Percentiles rank a stretch among this genome's conserved stretches.
Evolutionary conservation across 2,888 invertebrate species (phyloP).

Genomic region (Harpagoxenus sublaevis): DNA sequence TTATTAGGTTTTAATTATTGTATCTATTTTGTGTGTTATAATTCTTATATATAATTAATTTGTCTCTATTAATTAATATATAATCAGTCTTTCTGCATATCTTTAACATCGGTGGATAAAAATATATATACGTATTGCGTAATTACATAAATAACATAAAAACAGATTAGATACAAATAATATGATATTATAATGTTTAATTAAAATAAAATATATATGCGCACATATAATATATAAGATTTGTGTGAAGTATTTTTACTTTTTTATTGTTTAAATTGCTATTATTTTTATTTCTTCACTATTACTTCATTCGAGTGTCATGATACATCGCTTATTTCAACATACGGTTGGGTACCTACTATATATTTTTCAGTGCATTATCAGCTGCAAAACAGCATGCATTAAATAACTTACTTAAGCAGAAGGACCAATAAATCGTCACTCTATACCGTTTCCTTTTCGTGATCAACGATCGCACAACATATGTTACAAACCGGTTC

Average conservation of each 20-base stretch:
- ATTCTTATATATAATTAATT: not conserved
- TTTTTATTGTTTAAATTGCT: not conserved
- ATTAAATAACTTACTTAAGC: slow-evolving; percentile 27
- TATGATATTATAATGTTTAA: not conserved
- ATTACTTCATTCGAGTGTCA: not conserved
- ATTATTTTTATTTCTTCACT: not conserved
- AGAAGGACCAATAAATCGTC: slow-evolving; percentile 27
- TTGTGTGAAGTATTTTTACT: not conserved
- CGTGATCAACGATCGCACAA: slow-evolving; percentile 28
- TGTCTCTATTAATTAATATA: not conserved
- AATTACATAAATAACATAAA: too few species aligned
- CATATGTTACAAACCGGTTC: slow-evolving; percentile 30
- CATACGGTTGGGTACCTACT: not conserved
- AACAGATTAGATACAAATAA: not conserved
- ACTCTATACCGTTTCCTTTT: slow-evolving; percentile 26
- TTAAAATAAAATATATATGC: not conserved
- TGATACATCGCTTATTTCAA: not conserved
- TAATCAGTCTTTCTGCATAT: not conserved
- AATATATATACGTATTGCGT: not conserved
- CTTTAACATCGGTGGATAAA: not conserved
- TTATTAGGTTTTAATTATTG: not conserved
- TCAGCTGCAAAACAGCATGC: not conserved
- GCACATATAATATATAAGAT: not conserved
- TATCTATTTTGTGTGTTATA: not conserved
- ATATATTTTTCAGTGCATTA: slow-evolving; percentile 1